A percentile compares a stretch with the other conserved stretches of the same genome.
phyloP scores from a whole-genome alignment of 2,113 vertebrate species.

The Clarias batrachus region DNA sequence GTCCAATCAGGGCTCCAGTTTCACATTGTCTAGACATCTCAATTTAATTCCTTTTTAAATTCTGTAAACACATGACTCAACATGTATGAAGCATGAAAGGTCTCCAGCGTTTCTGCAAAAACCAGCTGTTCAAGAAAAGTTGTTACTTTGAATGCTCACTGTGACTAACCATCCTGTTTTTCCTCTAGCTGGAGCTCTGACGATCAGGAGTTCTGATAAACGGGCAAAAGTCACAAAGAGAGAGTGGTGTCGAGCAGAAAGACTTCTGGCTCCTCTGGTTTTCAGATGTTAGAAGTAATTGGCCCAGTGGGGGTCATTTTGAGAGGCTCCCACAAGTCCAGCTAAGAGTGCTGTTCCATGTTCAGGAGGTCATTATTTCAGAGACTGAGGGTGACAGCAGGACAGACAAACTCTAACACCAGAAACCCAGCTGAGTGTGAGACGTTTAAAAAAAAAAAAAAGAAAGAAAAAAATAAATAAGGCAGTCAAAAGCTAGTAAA shows the following conservation, averaged over 20 bases:
- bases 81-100: conserved; percentile 1
- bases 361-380: conserved; percentile 26
- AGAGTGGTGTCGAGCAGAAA: conserved; percentile 1
- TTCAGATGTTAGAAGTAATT: conserved; percentile 22
- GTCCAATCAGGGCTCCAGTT: not conserved
- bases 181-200: not conserved
- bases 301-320: conserved; percentile 15
- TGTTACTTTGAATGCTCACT: not conserved
- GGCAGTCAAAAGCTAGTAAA: not conserved
- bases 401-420: not conserved
- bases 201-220: not conserved
- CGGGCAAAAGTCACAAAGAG: conserved; percentile 10
- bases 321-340: not conserved
- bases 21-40: not conserved
- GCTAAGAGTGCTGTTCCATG: not conserved
- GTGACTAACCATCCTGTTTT: no score
- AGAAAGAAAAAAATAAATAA: not conserved
- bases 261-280: conserved; percentile 11
- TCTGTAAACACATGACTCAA: not conserved
- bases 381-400: not conserved
- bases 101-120: not conserved
- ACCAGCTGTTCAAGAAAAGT: not conserved
- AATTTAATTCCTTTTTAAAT: not conserved
- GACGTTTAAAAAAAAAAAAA: no score
- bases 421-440: not conserved